Evolutionary conservation across 2,113 vertebrate species (phyloP), one percentile per base, ranked within the genome.

Genomic region (Rattus rattus): DNA sequence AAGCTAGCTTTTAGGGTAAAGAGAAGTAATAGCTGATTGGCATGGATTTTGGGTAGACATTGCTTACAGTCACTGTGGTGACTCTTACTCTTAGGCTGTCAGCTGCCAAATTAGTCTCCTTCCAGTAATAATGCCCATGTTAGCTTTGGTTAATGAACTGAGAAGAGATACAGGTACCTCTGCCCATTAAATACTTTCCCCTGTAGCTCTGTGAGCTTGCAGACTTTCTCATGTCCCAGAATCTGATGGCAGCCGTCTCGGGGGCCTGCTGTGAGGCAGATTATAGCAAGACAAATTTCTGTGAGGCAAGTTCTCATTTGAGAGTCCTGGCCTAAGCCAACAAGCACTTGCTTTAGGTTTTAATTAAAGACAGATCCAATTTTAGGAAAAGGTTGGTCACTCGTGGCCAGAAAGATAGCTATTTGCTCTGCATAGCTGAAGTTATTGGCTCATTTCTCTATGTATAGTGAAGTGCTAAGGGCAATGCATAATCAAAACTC

Each of bases 321-420:
- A 96, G n/a, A 98, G 95, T 95, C 22, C 28, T 95, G 97, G 73
- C 90, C 90, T 96, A 77, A 96, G 92, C 89, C 97, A 98, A 97
- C 87, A 97, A 97, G 76, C 33, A 97, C 97, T 95, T 67, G 63
- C 80, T 97, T 98, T 97, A 96, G 97, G 52, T 98, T 98, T 98
- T 98, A 98, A 93, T 97, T 99, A 98, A 98, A 98, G 96, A 98
- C 81, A 91, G 81, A 97, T 96, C 52, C 91, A 36, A 87, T 96
- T 98, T 93, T 0, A 88, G 67, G 49, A 89, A 63, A 96, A 94
- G 69, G 65, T 90, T 79, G 72, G 85, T 33, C 67, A 91, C 0
- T 0, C 81, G 26, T 96, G 22, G 73, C 83, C 10, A 67, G 75
- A 63, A 93, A 91, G 61, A 76, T 65, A 83, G 80, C 75, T 97